Base-by-base conservation (phyloP, 53 echinoderm and acorn worm species). In the Arbacia lixula region DNA sequence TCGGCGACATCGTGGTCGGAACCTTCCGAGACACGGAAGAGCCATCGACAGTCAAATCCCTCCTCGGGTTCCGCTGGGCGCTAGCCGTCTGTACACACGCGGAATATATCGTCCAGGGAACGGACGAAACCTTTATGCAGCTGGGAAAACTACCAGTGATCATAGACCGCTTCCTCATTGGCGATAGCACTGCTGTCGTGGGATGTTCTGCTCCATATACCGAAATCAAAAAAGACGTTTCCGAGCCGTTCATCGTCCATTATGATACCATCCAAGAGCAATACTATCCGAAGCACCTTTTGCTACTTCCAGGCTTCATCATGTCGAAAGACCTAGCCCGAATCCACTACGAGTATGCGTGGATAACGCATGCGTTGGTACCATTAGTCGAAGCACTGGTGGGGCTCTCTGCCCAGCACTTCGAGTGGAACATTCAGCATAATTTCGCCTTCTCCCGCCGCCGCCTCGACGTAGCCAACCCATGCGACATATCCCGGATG, bases 1-100 rank as follows among this genome's bases (percentile, higher is more conserved):
- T 27, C 58, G 74, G 74, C 17, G 74, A 74, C 33, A 74, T 28
- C 31, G 6, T 74, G 4, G 33, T 74, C 31, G 74, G 74, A 4
- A 74, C 50, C 34, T 74, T 74, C 35, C 26, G 29, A 12, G 74
- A 30, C n/a, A 30, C 53, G 6, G 3, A 30, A 30, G 27, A 53
- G n/a, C 12, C 51, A n/a, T 29, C 74, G 11, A 29, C 74, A 12
- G 14, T 52, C 3, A 74, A 53, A 17, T 33, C 66, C 5, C 17
- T 66, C 4, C 66, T 66, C 4, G 35, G 32, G 66, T 2, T 66
- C 34, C 66, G 66, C 1, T 66, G 66, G 66, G 66, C 66, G n/a
- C 32, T 31, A 12, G 34, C 32, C 11, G 29, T 66, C 66, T 66
- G 66, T 33, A 33, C 36, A n/a, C 2, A 34, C 35, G 31, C 19